Evolutionary conservation across 1,140 invertebrate genomes (phyloP), one percentile per base, ranked within the genome.

Genomic region (Gonatopus flavifemur): DNA sequence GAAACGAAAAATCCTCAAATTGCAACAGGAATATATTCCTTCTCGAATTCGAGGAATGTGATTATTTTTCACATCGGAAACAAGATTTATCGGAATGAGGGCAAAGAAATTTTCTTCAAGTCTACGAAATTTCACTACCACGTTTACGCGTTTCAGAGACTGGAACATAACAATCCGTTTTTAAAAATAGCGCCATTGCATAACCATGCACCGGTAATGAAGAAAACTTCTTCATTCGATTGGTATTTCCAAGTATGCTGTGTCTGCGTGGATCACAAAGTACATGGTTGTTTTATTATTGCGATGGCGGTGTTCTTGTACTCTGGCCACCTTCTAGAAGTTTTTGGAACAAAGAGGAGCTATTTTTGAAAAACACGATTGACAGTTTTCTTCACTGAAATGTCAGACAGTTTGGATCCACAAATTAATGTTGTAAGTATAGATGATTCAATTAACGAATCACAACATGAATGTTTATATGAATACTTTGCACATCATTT

Each of bases 401-500:
- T 64, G 62, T 62, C 59, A 21, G 49, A 59, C 2, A 43, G 32
- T 19, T 22, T 22, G 2, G 24, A 46, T 10, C 22, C 10, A 9
- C 44, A 42, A 4, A 12, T 28, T 28, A 28, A 49, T 10, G 18
- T 24, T 2, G 62, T 64, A n/a, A 59, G 52, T 51, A 30, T 28
- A 24, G 15, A 2, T n/a, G n/a, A n/a, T n/a, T n/a, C n/a, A n/a
- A n/a, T n/a, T n/a, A n/a, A n/a, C n/a, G n/a, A n/a, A n/a, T n/a
- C n/a, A n/a, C n/a, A n/a, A n/a, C n/a, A n/a, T n/a, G n/a, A n/a
- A n/a, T n/a, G n/a, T n/a, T n/a, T n/a, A n/a, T n/a, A n/a, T n/a
- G n/a, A n/a, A n/a, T n/a, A n/a, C n/a, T n/a, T n/a, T n/a, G n/a
- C n/a, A n/a, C n/a, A n/a, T n/a, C n/a, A n/a, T n/a, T n/a, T n/a